A percentile compares a stretch with the other conserved stretches of the same genome.
Evolutionary conservation across 2,888 invertebrate species (phyloP).

Genomic region (Amblyjoppa proteus): DNA sequence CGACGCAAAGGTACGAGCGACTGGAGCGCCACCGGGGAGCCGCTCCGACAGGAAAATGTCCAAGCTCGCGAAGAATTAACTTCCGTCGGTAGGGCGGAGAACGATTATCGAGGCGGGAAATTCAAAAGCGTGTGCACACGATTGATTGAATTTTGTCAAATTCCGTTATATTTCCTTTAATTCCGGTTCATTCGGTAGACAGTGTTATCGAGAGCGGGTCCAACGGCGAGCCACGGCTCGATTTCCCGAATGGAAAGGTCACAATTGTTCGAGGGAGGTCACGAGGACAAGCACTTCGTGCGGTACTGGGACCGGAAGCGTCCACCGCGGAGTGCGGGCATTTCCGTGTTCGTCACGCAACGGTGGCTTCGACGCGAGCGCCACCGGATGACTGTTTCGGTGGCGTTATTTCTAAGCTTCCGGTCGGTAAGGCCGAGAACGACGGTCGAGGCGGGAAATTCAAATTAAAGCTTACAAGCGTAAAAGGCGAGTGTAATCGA

Average conservation of each 20-base stretch:
- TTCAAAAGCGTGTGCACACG: background rate
- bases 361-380: background rate
- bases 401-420: background rate
- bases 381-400: background rate
- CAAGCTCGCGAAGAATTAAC: background rate
- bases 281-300: too few species aligned
- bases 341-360: too few species aligned
- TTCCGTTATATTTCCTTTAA: background rate
- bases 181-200: too few species aligned
- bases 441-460: background rate
- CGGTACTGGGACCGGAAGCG: too few species aligned
- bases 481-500: background rate
- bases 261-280: too few species aligned
- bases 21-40: background rate
- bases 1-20: conserved; percentile 20
- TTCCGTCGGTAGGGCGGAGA: background rate
- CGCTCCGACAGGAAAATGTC: background rate
- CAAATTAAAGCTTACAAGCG: background rate
- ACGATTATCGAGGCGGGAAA: too few species aligned
- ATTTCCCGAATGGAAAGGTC: too few species aligned
- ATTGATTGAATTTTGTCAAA: background rate
- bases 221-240: too few species aligned
- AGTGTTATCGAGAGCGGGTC: too few species aligned
- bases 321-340: too few species aligned
- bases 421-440: background rate